phyloP scores from a whole-genome alignment of 2,888 invertebrate genomes.

The Prosapia bicincta region DNA sequence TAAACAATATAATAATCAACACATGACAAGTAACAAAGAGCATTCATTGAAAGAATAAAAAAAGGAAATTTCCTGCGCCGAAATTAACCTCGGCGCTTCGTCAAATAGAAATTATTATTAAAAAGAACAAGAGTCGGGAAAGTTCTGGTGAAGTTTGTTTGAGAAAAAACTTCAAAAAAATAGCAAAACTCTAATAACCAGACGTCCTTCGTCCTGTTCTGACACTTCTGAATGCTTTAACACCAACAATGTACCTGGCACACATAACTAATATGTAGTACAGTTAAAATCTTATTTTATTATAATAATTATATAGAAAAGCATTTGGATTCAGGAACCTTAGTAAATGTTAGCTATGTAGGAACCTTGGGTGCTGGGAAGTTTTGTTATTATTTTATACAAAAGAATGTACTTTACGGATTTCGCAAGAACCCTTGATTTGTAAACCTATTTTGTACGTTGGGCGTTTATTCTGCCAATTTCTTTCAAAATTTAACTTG shows the following conservation, averaged over 20 bases:
- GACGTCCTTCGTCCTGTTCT: background rate
- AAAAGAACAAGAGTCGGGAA: background rate
- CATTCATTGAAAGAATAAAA: background rate
- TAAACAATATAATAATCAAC: background rate
- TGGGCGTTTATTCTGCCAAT: background rate
- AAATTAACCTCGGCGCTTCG: background rate
- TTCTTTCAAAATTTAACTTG: background rate
- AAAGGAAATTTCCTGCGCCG: too few relatives aligned
- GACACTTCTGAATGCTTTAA: constrained; percentile 22
- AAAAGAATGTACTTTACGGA: constrained; percentile 26
- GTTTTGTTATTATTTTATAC: constrained; percentile 17
- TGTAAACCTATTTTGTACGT: background rate
- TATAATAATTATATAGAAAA: constrained; percentile 43
- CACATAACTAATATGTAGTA: constrained; percentile 38
- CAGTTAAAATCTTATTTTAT: constrained; percentile 36
- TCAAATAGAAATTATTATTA: background rate
- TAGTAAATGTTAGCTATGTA: constrained; percentile 47
- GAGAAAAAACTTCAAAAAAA: constrained; percentile 1
- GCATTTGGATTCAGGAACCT: constrained; percentile 47
- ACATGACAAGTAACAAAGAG: background rate
- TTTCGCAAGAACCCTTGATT: constrained; percentile 13
- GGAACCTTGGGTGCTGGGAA: constrained; percentile 48
- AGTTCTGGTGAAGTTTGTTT: background rate
- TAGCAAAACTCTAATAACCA: background rate
- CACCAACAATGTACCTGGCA: constrained; percentile 36